Conservation (phyloP, 2,797 vertebrate genomes). For the Borostomias antarcticus region DNA sequence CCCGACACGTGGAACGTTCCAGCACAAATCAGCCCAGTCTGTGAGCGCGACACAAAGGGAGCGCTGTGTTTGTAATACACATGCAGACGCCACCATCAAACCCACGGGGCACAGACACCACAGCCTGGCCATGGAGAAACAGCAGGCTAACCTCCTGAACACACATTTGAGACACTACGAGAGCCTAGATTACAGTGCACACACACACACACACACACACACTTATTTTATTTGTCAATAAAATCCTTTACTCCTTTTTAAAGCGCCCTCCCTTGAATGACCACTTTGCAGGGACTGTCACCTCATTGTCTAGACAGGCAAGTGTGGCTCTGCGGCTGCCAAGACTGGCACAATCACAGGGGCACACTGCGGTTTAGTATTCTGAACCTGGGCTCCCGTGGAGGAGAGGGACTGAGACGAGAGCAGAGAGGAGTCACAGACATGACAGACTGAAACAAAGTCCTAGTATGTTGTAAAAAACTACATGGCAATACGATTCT, state of each 20-base stretch:
- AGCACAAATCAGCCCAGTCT: constrained; percentile 58
- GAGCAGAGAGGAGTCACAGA: neutral
- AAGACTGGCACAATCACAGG: constrained; percentile 50
- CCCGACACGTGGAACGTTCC: constrained; percentile 56
- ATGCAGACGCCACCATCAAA: constrained; percentile 50
- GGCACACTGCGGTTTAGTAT: constrained; percentile 59
- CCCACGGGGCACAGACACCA: constrained; percentile 38
- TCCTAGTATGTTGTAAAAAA: too few species aligned
- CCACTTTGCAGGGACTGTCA: constrained; percentile 53
- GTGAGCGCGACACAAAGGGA: constrained; percentile 57
- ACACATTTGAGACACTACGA: constrained; percentile 16
- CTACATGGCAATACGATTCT: too few species aligned
- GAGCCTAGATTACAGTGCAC: neutral
- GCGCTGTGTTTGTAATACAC: constrained; percentile 46
- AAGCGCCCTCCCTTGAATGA: constrained; percentile 54
- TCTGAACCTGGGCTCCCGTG: constrained; percentile 50
- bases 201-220: constrained; percentile 18
- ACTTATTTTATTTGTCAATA: constrained; percentile 50
- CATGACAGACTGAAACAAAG: neutral
- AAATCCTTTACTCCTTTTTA: constrained; percentile 54
- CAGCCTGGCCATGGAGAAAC: constrained; percentile 19
- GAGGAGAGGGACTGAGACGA: constrained; percentile 29
- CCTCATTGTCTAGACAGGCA: constrained; percentile 53
- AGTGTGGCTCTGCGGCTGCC: constrained; percentile 51
- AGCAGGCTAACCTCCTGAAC: constrained; percentile 37